Base-by-base conservation (phyloP, 2,797 vertebrate species). In the Botia almorhae region DNA sequence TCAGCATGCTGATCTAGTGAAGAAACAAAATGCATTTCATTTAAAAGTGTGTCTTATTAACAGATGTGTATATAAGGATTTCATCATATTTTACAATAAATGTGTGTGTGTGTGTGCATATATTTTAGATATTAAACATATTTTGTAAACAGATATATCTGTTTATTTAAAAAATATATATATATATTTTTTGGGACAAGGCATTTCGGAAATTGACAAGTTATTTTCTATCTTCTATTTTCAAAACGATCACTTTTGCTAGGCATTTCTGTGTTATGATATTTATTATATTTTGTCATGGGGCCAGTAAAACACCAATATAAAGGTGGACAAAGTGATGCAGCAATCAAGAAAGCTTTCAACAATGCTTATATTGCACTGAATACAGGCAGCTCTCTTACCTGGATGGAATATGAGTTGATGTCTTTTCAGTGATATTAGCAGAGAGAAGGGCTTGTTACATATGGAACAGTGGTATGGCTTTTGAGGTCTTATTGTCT, bases 341-440 rank as follows among this genome's bases (percentile, higher is more conserved):
- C 50, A 53, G 7, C 48, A 13, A 13, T 13, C 14, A 48, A 50
- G 11, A 50, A 23, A 60, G 56, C 12, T 61, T 61, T 61, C 7
- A 17, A 36, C 21, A 64, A 64, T 13, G 26, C 13, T 63, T 12
- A 63, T 36, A n/a, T 29, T 69, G 17, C 5, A 61, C 29, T 36
- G 12, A 3, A 13, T 16, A 7, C 53, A 19, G 39, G 33, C 6
- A 29, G 51, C 2, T 39, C 3, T 78, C 81, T 10, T 82, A 83
- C 82, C 82, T 68, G 67, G 73, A 76, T 83, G 82, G 68, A 83
- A 80, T 64, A 80, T 76, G 19, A 79, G 82, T 55, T 80, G 74
- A 76, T 83, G 82, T 63, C 70, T 80, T 72, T 72, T 83, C 43
- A 83, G 63, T 53, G 78, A 80, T 19, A 76, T 74, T 23, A 73